These are phyloP conservation scores for Drosophila pseudotakahashii DNA, from an alignment of 2,888 invertebrate species.

Conservation along the genomic window DNA sequence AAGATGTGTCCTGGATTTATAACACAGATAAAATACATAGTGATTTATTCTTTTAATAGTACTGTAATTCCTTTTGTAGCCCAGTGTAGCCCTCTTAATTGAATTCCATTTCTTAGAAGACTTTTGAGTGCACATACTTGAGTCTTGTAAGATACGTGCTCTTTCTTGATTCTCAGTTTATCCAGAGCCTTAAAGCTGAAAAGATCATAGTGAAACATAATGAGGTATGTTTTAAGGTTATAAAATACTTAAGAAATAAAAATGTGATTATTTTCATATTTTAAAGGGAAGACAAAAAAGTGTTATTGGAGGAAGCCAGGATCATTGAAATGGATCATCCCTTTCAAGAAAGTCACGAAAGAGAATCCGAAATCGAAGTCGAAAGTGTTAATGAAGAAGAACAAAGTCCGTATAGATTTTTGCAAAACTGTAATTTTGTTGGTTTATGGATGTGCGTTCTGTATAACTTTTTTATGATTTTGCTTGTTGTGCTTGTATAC, in stretches of 20 bases:
- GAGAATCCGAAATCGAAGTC: neutral
- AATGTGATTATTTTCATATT: neutral
- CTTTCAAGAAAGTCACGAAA: neutral
- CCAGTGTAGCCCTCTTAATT: neutral
- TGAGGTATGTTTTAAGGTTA: constrained; percentile 11
- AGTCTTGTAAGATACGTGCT: constrained; percentile 1
- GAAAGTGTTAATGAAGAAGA: neutral
- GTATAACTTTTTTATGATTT: constrained; percentile 48
- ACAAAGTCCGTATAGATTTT: neutral
- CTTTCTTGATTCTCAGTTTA: constrained; percentile 43
- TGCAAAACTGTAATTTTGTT: constrained; percentile 17
- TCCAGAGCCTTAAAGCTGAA: constrained; percentile 22
- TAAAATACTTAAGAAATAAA: neutral
- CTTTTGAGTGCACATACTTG: neutral
- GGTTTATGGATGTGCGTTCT: constrained; percentile 44
- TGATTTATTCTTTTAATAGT: too few species aligned
- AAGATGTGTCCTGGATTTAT: too few species aligned
- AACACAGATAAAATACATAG: too few species aligned
- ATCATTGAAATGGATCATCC: constrained; percentile 10
- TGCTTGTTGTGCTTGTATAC: constrained; percentile 28
- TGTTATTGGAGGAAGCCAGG: constrained; percentile 28
- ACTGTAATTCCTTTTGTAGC: too few species aligned
- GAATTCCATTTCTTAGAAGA: constrained; percentile 2
- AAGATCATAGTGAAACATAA: constrained; percentile 15
- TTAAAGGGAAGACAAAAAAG: constrained; percentile 41